Base-by-base conservation (phyloP, 2,113 vertebrate genomes). In the Glareola pratincola region DNA sequence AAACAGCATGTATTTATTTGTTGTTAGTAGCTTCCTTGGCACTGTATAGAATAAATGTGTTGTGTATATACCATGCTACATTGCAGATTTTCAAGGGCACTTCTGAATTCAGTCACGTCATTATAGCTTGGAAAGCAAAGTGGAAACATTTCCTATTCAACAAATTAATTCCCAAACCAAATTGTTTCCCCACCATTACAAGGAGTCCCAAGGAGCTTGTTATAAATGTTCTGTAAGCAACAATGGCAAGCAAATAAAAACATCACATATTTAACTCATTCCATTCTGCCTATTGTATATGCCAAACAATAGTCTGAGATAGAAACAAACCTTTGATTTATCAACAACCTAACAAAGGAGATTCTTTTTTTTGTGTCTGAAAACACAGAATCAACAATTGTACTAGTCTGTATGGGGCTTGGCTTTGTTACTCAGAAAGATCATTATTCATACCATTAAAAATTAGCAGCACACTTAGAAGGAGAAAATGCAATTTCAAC, bases 71-170 rank as follows among this genome's bases (percentile, higher is more conserved):
- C 10, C 30, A 26, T 19, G 73, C 37, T 77, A 92, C 37, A 39
- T 27, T 90, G 63, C 47, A 78, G 82, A 92, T 96, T 95, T 91
- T 90, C 91, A 94, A 94, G 86, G 86, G 83, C 68, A 85, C 32
- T 96, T 94, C 51, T 94, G 56, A 94, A 87, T 93, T 91, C 88
- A 91, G 64, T 91, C 64, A 89, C 4, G 0, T 92, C 69, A n/a
- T 84, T 89, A 59, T 37, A 92, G 59, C 62, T 96, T 92, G 75
- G 80, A 94, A 96, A 91, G 56, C n/a, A 92, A 97, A 92, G 14
- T 91, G 60, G 69, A 96, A 96, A 89, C 36, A 64, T 90, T 94
- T 94, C 21, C 39, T 81, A 94, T 86, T 78, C 75, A 89, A 59
- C 27, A 94, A 86, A 91, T 86, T 91, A 84, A 85, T 96, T 94